A percentile compares a stretch with the other conserved stretches of the same genome.
Evolutionary conservation across 1,140 invertebrate genomes (phyloP).

Genomic region (Ephestia elutella): DNA sequence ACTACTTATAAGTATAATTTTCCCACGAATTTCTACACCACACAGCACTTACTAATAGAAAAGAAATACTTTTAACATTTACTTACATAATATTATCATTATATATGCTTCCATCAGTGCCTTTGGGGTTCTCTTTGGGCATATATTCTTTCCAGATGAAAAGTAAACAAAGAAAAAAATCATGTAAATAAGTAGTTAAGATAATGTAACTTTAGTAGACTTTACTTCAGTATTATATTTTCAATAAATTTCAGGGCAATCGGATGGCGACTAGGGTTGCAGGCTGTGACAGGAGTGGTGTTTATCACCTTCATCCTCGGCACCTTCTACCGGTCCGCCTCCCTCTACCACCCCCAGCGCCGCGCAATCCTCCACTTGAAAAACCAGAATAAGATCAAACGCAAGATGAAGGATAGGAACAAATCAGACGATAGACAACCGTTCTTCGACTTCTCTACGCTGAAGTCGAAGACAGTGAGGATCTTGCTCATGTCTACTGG

Average conservation of each 20-base stretch:
- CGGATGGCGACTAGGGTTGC: constrained; percentile 91
- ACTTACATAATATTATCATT: too few species aligned
- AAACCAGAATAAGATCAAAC: constrained; percentile 84
- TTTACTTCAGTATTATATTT: too few species aligned
- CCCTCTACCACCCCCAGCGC: constrained; percentile 91
- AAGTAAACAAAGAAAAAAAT: too few species aligned
- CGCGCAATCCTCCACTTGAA: constrained; percentile 92
- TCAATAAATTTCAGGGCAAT: constrained; percentile 82
- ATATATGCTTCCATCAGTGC: too few species aligned
- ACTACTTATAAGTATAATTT: too few species aligned
- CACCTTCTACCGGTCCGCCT: constrained; percentile 91
- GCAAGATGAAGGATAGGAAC: constrained; percentile 86
- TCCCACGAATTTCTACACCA: too few species aligned
- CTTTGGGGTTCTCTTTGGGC: too few species aligned
- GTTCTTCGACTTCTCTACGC: constrained; percentile 89
- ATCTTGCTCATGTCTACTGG: constrained; percentile 88
- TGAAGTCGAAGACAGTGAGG: constrained; percentile 88
- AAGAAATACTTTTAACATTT: too few species aligned
- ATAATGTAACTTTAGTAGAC: too few species aligned
- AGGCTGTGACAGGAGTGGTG: constrained; percentile 88
- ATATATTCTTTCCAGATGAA: too few species aligned
- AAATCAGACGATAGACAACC: constrained; percentile 84
- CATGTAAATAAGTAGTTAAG: too few species aligned
- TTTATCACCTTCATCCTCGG: constrained; percentile 91
- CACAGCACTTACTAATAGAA: too few species aligned